These are phyloP conservation scores for Gerris buenoi DNA, from an alignment of 1,140 invertebrate species.

Conservation along the genomic window DNA sequence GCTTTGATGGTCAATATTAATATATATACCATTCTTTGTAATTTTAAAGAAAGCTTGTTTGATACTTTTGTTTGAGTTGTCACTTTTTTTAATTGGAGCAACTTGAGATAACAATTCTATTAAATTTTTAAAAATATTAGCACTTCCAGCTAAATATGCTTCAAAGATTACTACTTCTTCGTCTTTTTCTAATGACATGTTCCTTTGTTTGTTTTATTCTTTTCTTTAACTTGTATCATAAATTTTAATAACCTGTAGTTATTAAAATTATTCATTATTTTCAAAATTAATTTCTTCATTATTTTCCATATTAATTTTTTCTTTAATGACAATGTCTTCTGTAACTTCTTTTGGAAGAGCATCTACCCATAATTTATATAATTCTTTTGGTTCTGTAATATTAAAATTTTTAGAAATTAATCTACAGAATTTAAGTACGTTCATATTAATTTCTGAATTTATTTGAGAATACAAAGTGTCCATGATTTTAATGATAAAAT, in stretches of 20 bases:
- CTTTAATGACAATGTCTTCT: background rate
- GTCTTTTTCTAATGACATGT: background rate
- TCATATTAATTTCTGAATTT: background rate
- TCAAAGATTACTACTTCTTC: background rate
- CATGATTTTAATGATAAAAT: background rate
- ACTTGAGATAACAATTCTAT: background rate
- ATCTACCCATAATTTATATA: background rate
- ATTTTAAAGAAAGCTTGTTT: background rate
- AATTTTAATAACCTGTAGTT: background rate
- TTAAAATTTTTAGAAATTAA: background rate
- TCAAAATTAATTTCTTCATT: background rate
- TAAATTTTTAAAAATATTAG: background rate
- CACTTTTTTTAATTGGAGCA: background rate
- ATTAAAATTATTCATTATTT: background rate
- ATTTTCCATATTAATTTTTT: background rate
- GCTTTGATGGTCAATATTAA: background rate
- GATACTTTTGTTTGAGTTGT: background rate
- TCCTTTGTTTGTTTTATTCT: background rate
- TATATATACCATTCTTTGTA: background rate
- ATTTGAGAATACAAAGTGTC: background rate
- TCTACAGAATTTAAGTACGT: background rate
- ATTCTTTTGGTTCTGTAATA: background rate
- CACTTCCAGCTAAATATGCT: background rate
- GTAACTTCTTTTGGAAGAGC: background rate
- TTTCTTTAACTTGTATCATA: background rate